Evolutionary conservation across 2,888 invertebrate genomes (phyloP).

Genomic region (Drosophila sordidapex): DNA sequence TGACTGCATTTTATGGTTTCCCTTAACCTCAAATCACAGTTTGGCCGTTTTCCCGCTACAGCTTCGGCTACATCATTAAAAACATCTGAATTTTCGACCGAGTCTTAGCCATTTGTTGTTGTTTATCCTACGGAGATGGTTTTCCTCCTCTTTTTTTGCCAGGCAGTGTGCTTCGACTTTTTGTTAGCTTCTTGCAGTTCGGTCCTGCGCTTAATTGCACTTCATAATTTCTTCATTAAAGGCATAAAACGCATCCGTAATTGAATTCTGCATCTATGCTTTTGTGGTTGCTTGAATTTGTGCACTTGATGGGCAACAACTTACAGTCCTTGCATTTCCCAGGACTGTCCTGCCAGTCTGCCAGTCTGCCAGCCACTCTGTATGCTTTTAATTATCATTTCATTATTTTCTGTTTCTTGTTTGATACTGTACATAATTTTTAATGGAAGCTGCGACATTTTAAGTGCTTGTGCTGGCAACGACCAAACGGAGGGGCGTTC

Average conservation of each 20-base stretch:
- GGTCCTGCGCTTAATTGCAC: slow-evolving; percentile 62
- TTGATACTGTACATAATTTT: slow-evolving; percentile 69
- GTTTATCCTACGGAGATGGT: background rate
- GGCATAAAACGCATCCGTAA: slow-evolving; percentile 23
- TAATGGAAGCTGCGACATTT: slow-evolving; percentile 67
- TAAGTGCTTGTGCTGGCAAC: slow-evolving; percentile 56
- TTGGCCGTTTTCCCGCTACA: background rate
- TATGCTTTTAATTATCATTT: slow-evolving; percentile 74
- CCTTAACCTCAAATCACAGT: slow-evolving; percentile 38
- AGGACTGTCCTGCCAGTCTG: slow-evolving; percentile 11
- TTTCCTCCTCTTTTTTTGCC: background rate
- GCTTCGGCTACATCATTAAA: slow-evolving; percentile 1
- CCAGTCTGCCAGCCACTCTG: slow-evolving; percentile 17
- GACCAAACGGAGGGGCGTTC: background rate
- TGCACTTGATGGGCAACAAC: slow-evolving; percentile 58
- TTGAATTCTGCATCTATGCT: slow-evolving; percentile 60
- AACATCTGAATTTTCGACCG: slow-evolving; percentile 38
- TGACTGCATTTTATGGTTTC: slow-evolving; percentile 74
- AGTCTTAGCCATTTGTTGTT: slow-evolving; percentile 20
- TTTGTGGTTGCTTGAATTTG: slow-evolving; percentile 70
- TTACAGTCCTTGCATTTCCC: slow-evolving; percentile 28
- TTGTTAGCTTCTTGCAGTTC: slow-evolving; percentile 26
- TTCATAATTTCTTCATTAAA: slow-evolving; percentile 77
- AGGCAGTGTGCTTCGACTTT: slow-evolving; percentile 15
- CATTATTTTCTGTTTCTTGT: slow-evolving; percentile 67